phyloP scores from a whole-genome alignment of 2,113 vertebrate genomes.

The Gavialis gangeticus region DNA sequence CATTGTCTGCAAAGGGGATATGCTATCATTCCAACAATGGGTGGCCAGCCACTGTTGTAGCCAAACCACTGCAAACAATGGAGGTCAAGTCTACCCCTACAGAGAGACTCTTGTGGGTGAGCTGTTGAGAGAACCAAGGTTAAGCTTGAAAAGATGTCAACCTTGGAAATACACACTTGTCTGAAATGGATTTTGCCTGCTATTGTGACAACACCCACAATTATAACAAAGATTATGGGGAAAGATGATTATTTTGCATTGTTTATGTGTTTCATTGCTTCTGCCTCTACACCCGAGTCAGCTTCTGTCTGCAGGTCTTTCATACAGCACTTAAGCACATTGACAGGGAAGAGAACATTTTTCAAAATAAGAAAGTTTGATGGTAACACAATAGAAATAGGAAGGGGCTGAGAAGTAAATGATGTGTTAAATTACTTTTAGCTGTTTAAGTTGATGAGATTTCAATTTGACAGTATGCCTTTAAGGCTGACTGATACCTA shows the following conservation, averaged over 20 bases:
- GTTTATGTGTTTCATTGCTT: not conserved
- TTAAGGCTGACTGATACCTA: not conserved
- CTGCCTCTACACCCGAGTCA: rapidly evolving
- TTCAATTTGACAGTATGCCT: not conserved
- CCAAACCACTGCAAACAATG: not conserved
- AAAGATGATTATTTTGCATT: not conserved
- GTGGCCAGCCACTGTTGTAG: not conserved
- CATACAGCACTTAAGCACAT: not conserved
- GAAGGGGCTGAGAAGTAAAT: not conserved
- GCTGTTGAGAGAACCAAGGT: not conserved
- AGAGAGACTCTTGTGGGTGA: not conserved
- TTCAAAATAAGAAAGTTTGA: not conserved
- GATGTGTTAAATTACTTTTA: rapidly evolving
- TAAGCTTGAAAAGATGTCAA: not conserved
- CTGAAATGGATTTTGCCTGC: not conserved
- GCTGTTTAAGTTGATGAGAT: not conserved
- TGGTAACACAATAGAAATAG: not conserved
- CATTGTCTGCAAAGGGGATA: not conserved
- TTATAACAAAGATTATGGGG: not conserved
- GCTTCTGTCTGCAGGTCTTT: not conserved
- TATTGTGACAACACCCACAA: not conserved
- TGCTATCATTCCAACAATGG: rapidly evolving
- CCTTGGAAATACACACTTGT: not conserved
- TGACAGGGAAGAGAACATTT: not conserved
- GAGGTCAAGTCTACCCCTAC: rapidly evolving